These are phyloP conservation scores for Porites divaricata DNA, from an alignment of 92 coral and sea anemone species.

Conservation along the genomic window DNA sequence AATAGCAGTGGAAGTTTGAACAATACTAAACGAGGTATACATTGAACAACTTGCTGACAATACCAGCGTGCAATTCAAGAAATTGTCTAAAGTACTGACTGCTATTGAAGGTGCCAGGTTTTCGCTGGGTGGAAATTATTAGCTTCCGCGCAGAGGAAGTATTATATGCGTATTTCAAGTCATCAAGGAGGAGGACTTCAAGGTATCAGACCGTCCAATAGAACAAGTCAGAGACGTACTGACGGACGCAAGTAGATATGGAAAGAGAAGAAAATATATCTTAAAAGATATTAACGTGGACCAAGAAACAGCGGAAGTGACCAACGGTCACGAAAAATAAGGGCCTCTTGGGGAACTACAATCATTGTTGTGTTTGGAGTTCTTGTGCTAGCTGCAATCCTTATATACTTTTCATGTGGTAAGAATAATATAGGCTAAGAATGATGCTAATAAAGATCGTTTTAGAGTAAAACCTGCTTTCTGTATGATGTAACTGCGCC, in stretches of 20 bases:
- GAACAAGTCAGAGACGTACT: background rate
- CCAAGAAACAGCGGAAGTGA: background rate
- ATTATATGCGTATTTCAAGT: constrained; percentile 53
- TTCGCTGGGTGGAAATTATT: constrained; percentile 13
- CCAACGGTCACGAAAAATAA: background rate
- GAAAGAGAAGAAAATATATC: background rate
- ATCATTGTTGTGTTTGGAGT: constrained; percentile 1
- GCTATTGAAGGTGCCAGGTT: background rate
- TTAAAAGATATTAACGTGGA: background rate
- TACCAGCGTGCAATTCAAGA: constrained; percentile 23
- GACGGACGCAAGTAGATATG: background rate
- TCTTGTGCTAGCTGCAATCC: constrained; percentile 4
- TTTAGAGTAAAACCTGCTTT: background rate
- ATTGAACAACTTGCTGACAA: constrained; percentile 17
- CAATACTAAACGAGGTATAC: constrained; percentile 4
- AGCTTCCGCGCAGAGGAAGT: constrained; percentile 63
- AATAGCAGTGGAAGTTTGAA: constrained; percentile 27
- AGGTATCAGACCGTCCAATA: background rate
- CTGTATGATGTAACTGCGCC: too few species aligned
- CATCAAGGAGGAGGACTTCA: constrained; percentile 19
- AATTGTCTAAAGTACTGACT: too few species aligned
- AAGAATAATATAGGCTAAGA: background rate
- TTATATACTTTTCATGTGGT: constrained; percentile 27
- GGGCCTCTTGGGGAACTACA: constrained; percentile 11
- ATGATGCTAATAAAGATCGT: too few species aligned